Evolutionary conservation across 2,113 vertebrate species (phyloP), one percentile per base, ranked within the genome.

Genomic region (Mellivora capensis): DNA sequence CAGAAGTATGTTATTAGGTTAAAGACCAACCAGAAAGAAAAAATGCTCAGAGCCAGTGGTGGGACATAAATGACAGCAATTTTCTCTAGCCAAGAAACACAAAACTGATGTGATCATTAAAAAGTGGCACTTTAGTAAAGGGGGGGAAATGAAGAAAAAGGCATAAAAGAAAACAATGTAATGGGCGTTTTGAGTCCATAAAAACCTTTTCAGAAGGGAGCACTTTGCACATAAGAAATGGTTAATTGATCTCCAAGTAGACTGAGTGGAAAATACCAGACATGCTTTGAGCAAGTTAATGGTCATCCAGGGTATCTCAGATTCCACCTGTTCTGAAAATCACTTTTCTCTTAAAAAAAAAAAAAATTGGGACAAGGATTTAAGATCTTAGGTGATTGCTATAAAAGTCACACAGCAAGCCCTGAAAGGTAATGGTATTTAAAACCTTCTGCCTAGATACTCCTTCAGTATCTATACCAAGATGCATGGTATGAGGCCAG

Each of bases 211-310:
- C 94, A 34, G 88, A 94, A 23, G 77, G 81, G 80, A 96, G 13
- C 20, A 34, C 67, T 94, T 98, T 97, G 57, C 42, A 34, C 76
- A 14, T 34, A 80, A 84, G 47, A 98, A 97, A 90, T 39, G 18
- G 71, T 95, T 98, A 93, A 93, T 93, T 97, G 91, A 61, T 93
- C 96, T 97, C 92, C 69, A 96, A 81, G 81, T 84, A 93, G 74
- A 87, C 74, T 91, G 89, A n/a, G 57, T 93, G 64, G 80, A 74
- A 96, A 96, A 83, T 23, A 97, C 49, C 72, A 94, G 90, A 90
- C 69, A 64, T 13, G 1, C 42, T 93, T 95, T 61, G 83, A 71
- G 79, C 62, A 61, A 49, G 18, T 89, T 96, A 39, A 85, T 64
- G 83, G 89, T 88, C 88, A 95, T 67, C 61, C 29, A 85, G 44